Conservation (phyloP, 2,888 invertebrate species). For the Salticus scenicus region DNA sequence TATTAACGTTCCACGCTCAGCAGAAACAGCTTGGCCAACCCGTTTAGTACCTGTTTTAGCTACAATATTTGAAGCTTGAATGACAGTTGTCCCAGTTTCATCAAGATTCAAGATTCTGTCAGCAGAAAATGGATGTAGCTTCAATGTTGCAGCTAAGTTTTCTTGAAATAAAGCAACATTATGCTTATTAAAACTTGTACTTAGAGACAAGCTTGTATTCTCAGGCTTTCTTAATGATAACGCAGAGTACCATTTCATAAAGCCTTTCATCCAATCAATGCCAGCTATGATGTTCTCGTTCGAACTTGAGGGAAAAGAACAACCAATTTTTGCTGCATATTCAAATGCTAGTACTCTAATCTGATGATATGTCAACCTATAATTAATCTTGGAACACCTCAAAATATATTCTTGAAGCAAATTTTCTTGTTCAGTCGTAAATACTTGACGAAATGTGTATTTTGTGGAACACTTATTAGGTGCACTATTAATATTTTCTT, state of each 20-base stretch:
- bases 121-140: conserved; percentile 6
- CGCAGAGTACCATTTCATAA: neutral
- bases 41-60: conserved; percentile 1
- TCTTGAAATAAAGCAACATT: conserved; percentile 1
- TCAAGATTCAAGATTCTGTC: neutral
- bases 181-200: neutral
- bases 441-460: neutral
- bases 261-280: conserved; percentile 16
- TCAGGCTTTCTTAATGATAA: conserved; percentile 7
- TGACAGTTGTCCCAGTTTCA: conserved; percentile 12
- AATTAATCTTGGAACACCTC: conserved; percentile 3
- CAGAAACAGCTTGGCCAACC: conserved; percentile 17
- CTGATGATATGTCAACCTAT: neutral
- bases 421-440: conserved; percentile 4
- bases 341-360: neutral
- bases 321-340: conserved; percentile 7
- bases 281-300: neutral
- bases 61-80: neutral
- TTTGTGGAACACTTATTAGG: neutral
- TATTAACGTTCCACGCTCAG: conserved; percentile 1
- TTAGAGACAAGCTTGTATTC: neutral
- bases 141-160: conserved; percentile 1
- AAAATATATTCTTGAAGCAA: conserved; percentile 12
- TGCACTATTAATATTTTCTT: neutral
- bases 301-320: neutral